These are phyloP conservation scores for Colistium nudipinnis DNA, from an alignment of 2,113 vertebrate genomes.

Conservation along the genomic window DNA sequence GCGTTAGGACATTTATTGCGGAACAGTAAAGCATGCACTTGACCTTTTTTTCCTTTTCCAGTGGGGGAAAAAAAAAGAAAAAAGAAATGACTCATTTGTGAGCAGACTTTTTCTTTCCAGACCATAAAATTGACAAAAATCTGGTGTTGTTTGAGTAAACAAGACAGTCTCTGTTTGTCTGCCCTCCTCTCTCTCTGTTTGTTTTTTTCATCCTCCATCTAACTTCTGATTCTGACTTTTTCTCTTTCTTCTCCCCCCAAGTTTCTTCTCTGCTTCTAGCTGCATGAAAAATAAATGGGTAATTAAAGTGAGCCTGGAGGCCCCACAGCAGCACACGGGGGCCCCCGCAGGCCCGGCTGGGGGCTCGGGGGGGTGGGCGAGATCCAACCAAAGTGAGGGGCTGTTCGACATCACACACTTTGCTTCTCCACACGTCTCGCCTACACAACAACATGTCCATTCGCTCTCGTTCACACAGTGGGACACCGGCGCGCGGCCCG, in stretches of 20 bases:
- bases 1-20: no score
- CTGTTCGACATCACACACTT: slow-evolving; percentile 49
- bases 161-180: slow-evolving; percentile 20
- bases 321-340: slow-evolving; percentile 59
- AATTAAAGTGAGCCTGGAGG: slow-evolving; percentile 71
- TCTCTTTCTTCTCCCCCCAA: neutral
- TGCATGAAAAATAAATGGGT: slow-evolving; percentile 71
- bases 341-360: slow-evolving; percentile 56
- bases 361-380: slow-evolving; percentile 45
- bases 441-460: neutral
- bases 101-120: slow-evolving; percentile 14
- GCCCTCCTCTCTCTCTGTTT: slow-evolving; percentile 7
- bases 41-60: slow-evolving; percentile 33
- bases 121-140: neutral
- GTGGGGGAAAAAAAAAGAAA: no score
- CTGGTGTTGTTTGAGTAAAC: slow-evolving; percentile 25
- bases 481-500: neutral
- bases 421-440: neutral
- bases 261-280: slow-evolving; percentile 20
- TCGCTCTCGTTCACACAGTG: neutral
- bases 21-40: slow-evolving; percentile 49
- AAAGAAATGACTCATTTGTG: slow-evolving; percentile 35
- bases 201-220: neutral
- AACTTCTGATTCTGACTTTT: neutral
- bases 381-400: slow-evolving; percentile 36